Base-by-base conservation (phyloP, 23 tunicate genomes). In the Clavelina lepadiformis region DNA sequence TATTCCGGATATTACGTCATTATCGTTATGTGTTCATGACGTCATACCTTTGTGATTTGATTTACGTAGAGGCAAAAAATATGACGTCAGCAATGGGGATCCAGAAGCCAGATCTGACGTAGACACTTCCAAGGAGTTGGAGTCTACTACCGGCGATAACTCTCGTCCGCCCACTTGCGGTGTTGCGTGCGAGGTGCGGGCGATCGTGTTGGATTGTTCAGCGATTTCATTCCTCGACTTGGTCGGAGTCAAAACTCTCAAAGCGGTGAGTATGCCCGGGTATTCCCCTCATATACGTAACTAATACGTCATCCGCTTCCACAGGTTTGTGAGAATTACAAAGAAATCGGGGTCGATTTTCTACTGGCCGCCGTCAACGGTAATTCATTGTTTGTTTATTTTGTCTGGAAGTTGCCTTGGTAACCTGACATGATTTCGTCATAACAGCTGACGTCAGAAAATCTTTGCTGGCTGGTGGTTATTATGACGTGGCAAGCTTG, bases 191-290 rank as follows among this genome's bases (percentile, higher is more conserved):
- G n/a, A n/a, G n/a, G n/a, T n/a, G n/a, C n/a, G n/a, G n/a, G n/a
- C n/a, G n/a, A n/a, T n/a, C n/a, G n/a, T n/a, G n/a, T n/a, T 89
- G 27, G 97, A 89, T 55, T 89, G 97, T 36, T 71, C 79, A 4
- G 61, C 79, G 8, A 75, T 89, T 50, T 33, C 86, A 0, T 81
- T 89, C 69, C 65, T 82, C 51, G 97, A 89, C 57, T 55, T 80
- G 13, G 85, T 61, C 33, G 85, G 97, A 22, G 69, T 63, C 15
- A 89, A 75, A 51, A 76, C 79, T 5, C 68, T 81, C 35, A 73
- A 73, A 36, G 56, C 72, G 69, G 80, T 81, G 19, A 71, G 31
- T 19, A n/a, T n/a, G n/a, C n/a, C n/a, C n/a, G n/a, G n/a, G n/a
- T n/a, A n/a, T n/a, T n/a, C n/a, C n/a, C n/a, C n/a, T n/a, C n/a